phyloP scores from a whole-genome alignment of 1,140 invertebrate genomes.

The Neuroterus valhalla region DNA sequence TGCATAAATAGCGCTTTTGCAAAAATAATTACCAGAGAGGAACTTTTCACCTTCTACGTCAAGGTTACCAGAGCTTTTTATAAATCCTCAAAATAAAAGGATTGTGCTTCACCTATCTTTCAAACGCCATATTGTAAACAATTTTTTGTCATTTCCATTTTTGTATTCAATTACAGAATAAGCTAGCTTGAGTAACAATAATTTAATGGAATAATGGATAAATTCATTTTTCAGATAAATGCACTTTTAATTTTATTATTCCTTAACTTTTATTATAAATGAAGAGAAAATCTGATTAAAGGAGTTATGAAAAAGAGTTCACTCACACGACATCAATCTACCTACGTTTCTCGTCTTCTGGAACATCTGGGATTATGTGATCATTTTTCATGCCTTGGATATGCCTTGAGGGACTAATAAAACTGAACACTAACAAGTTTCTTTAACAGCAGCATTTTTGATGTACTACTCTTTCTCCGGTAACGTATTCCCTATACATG shows the following conservation, averaged over 20 bases:
- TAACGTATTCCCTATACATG: neutral
- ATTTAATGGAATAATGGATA: too few species aligned
- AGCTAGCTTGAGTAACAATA: too few species aligned
- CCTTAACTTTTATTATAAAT: neutral
- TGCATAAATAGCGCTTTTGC: constrained; percentile 21
- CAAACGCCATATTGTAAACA: too few species aligned
- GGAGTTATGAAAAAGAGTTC: neutral
- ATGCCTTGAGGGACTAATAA: constrained; percentile 25
- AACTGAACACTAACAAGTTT: constrained; percentile 30
- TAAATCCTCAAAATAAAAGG: neutral
- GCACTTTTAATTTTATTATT: too few species aligned
- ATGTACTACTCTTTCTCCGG: neutral
- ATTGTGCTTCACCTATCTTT: too few species aligned
- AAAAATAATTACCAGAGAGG: constrained; percentile 16
- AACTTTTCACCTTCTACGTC: constrained; percentile 14
- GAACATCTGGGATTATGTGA: constrained; percentile 15
- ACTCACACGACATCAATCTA: constrained; percentile 19
- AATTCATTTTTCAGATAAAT: too few species aligned
- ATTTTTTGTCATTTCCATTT: too few species aligned
- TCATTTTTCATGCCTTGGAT: constrained; percentile 31
- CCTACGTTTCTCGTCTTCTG: constrained; percentile 3
- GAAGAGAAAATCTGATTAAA: constrained; percentile 7
- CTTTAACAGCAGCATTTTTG: constrained; percentile 1
- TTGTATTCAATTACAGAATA: too few species aligned
- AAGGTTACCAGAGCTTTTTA: neutral